Percentiles rank a stretch among this genome's conserved stretches.
Evolutionary conservation across 2,888 invertebrate genomes (phyloP).

Genomic region (Xanthorhoe spadicearia): DNA sequence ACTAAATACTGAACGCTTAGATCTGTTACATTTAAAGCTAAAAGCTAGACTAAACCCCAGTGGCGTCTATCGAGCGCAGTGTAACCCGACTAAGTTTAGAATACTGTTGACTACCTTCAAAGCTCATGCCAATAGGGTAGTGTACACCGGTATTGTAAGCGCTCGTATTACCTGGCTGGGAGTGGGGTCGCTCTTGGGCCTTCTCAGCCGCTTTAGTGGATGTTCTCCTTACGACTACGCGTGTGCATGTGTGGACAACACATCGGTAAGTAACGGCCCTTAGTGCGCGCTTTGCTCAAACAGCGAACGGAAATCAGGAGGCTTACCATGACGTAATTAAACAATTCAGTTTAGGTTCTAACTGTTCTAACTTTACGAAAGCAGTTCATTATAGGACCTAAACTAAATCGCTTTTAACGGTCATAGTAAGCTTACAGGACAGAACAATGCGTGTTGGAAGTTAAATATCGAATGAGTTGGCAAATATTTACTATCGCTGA

Average conservation of each 20-base stretch:
- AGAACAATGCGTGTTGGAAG: background rate
- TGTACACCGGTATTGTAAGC: constrained; percentile 73
- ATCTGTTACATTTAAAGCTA: constrained; percentile 51
- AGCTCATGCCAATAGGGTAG: constrained; percentile 77
- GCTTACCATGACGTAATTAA: no score
- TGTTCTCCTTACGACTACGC: constrained; percentile 85
- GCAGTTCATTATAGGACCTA: no score
- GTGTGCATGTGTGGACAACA: constrained; percentile 85
- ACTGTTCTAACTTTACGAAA: no score
- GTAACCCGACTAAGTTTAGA: constrained; percentile 66
- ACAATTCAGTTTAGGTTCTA: no score
- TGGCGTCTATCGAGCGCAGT: constrained; percentile 67
- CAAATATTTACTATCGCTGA: background rate
- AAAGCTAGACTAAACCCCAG: constrained; percentile 56
- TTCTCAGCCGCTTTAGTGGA: constrained; percentile 85
- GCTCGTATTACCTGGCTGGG: constrained; percentile 84
- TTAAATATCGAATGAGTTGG: background rate
- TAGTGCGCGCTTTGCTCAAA: constrained; percentile 61
- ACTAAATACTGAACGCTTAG: constrained; percentile 40
- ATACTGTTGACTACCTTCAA: constrained; percentile 69
- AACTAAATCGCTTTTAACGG: no score
- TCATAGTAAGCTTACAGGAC: no score
- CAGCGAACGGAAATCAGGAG: constrained; percentile 57
- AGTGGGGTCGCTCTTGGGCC: constrained; percentile 85
- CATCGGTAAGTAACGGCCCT: constrained; percentile 77